Percentiles rank a stretch among this genome's conserved stretches.
These are phyloP conservation scores for Urocynchramus pylzowi DNA, from an alignment of 2,113 vertebrate species.

Conservation along the genomic window DNA sequence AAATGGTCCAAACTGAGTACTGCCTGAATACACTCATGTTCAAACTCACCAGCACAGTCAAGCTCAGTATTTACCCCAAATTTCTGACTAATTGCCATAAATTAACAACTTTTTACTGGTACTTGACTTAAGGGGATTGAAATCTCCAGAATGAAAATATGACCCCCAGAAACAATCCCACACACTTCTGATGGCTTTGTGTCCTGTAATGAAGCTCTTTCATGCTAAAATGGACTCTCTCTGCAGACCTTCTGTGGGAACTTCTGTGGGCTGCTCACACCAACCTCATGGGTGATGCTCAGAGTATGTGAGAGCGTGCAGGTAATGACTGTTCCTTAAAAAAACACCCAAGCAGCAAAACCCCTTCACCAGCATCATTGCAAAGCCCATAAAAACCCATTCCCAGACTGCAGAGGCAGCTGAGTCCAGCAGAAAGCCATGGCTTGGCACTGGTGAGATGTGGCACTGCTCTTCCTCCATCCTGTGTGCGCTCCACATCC, in stretches of 20 bases:
- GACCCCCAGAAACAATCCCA: not conserved
- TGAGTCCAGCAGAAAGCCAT: not conserved
- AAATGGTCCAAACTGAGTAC: accelerated
- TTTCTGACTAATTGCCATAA: not conserved
- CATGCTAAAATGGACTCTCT: not conserved
- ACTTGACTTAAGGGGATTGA: not conserved
- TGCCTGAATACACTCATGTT: not conserved
- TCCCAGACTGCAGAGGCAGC: not conserved
- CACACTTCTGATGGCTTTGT: not conserved
- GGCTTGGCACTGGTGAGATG: accelerated
- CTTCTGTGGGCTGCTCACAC: not conserved
- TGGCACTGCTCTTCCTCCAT: not conserved
- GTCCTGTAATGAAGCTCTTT: not conserved
- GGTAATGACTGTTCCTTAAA: accelerated
- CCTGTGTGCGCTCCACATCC: accelerated
- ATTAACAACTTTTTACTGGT: not conserved
- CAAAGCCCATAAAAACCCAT: not conserved
- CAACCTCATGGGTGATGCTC: not conserved
- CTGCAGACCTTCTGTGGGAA: not conserved
- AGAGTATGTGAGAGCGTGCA: accelerated
- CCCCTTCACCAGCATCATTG: accelerated
- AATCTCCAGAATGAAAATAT: accelerated
- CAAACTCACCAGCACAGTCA: not conserved
- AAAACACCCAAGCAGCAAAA: not conserved
- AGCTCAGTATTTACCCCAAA: not conserved